Base-by-base conservation (phyloP, 2,113 vertebrate genomes). In the Atherinomorus stipes region DNA sequence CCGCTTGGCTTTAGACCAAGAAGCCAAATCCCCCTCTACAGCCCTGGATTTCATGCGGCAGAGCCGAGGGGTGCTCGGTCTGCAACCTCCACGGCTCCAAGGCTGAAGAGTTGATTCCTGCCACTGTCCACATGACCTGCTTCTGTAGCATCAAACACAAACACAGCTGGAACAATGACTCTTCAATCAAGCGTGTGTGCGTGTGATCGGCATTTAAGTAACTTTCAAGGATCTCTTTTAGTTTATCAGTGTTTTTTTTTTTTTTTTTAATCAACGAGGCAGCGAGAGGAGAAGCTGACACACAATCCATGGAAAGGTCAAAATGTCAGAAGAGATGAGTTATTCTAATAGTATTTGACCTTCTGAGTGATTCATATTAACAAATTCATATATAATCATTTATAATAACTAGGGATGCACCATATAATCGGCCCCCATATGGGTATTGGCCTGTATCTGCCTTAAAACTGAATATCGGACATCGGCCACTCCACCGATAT, bases 1-100 rank as follows among this genome's bases (percentile, higher is more conserved):
- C 82, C 79, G 83, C 80, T 89, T 89, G 90, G 95, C 95, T 95
- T 94, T 90, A 76, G 90, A 95, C 95, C 88, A 88, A 81, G 80
- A 77, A 84, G 87, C 89, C 90, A 89, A 90, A 95, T 93, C 94
- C 93, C 94, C 87, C 93, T 94, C 77, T 95, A 93, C 91, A 89
- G 71, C 81, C 87, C 64, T 31, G 84, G 94, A 95, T 95, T 94
- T 19, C 83, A 93, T 93, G 93, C 93, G 81, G 83, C 83, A 72
- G 80, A 76, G 84, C 50, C 56, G 83, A 63, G 58, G 66, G 68
- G 73, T 53, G 75, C 47, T 61, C 88, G 89, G 88, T 88, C 93
- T 93, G 91, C 80, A 92, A 93, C 90, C 88, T 81, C 4, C 91
- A 88, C 89, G 90, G 89, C 92, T 91, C 88, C 77, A 23, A 64